Percentiles rank a stretch among this genome's conserved stretches.
Conservation (phyloP, 2,797 vertebrate species). For the Natrix natrix region DNA sequence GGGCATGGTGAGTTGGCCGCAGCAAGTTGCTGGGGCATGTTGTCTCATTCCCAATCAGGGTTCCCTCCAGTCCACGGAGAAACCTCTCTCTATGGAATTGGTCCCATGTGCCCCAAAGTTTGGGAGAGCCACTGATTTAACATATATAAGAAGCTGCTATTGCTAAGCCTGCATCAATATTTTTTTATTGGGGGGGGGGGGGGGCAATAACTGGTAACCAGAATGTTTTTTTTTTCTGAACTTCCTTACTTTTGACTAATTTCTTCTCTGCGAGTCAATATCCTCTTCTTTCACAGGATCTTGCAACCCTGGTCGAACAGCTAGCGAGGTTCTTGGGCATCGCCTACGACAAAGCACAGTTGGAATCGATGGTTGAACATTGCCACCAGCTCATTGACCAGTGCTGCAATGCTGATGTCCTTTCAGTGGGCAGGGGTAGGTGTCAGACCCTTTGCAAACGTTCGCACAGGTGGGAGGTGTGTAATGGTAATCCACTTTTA, state of each 20-base stretch:
- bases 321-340: slow-evolving; percentile 90
- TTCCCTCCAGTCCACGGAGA: fast-evolving
- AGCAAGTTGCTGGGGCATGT: no score
- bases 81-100: not conserved
- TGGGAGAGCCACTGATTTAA: no score
- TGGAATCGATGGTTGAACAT: slow-evolving; percentile 90
- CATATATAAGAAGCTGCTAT: not conserved
- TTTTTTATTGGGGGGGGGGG: no score
- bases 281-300: slow-evolving; percentile 77
- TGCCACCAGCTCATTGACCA: slow-evolving; percentile 97
- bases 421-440: slow-evolving; percentile 90
- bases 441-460: not conserved
- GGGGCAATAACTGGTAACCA: not conserved
- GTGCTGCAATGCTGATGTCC: slow-evolving; percentile 91
- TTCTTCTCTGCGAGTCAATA: not conserved
- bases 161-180: not conserved
- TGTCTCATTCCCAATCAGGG: no score
- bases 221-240: not conserved
- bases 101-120: not conserved
- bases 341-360: slow-evolving; percentile 90
- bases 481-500: no score
- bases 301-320: slow-evolving; percentile 87
- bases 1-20: no score
- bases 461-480: not conserved
- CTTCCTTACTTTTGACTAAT: not conserved